Percentiles rank a stretch among this genome's conserved stretches.
These are phyloP conservation scores for Coptodon bakossiorum DNA, from an alignment of 2,113 vertebrate genomes.

Conservation along the genomic window DNA sequence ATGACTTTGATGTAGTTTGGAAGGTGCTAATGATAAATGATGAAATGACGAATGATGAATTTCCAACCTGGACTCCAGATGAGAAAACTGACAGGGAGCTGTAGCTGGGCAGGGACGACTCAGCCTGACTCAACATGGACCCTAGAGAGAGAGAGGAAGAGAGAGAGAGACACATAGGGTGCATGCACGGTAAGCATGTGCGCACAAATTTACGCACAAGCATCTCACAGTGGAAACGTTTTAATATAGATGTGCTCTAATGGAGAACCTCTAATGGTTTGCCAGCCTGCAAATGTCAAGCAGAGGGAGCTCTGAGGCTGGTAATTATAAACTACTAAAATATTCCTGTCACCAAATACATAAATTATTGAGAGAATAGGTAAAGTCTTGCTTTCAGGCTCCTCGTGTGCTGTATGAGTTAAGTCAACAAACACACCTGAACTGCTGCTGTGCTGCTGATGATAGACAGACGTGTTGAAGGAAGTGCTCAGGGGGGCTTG, in stretches of 20 bases:
- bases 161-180: background rate
- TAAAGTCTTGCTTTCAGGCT: background rate
- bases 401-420: background rate
- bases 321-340: conserved; percentile 9
- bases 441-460: conserved; percentile 69
- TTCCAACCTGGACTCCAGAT: conserved; percentile 75
- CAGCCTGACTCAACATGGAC: conserved; percentile 77
- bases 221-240: conserved; percentile 3
- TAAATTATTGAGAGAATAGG: conserved; percentile 9
- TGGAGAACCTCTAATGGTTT: conserved; percentile 24
- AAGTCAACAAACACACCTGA: conserved; percentile 45
- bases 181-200: background rate
- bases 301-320: background rate
- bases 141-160: conserved; percentile 58
- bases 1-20: background rate
- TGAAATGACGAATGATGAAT: conserved; percentile 18
- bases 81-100: conserved; percentile 75
- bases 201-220: background rate
- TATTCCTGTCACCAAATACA: background rate
- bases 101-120: conserved; percentile 75
- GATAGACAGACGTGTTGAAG: conserved; percentile 75
- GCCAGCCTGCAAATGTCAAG: background rate
- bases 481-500: conserved; percentile 75
- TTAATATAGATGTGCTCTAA: conserved; percentile 31
- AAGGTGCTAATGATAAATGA: conserved; percentile 37